A percentile compares a stretch with the other conserved stretches of the same genome.
These are phyloP conservation scores for Protula sp. DNA, from an alignment of 2,888 invertebrate species.

Conservation along the genomic window DNA sequence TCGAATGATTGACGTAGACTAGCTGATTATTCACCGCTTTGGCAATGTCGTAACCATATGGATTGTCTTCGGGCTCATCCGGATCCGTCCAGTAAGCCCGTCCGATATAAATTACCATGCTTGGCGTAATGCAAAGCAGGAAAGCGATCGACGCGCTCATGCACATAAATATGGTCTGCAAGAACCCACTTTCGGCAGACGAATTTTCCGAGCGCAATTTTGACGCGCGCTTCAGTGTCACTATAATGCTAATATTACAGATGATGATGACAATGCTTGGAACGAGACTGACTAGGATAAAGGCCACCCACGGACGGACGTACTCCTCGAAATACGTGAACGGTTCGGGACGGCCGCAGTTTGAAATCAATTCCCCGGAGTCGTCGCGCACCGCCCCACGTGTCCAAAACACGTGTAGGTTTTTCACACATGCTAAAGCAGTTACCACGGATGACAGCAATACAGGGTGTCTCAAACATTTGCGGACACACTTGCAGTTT, in stretches of 20 bases:
- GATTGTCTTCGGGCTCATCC: constrained; percentile 6
- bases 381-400: constrained; percentile 22
- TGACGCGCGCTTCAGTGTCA: constrained; percentile 9
- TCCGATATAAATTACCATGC: constrained; percentile 25
- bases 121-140: constrained; percentile 23
- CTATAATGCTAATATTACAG: constrained; percentile 24
- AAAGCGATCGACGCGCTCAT: constrained; percentile 24
- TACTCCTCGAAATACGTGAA: constrained; percentile 21
- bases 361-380: constrained; percentile 8
- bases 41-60: constrained; percentile 17
- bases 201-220: neutral
- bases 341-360: constrained; percentile 17
- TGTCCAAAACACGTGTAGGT: constrained; percentile 43
- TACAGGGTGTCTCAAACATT: neutral
- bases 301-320: constrained; percentile 27
- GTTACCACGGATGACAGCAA: neutral
- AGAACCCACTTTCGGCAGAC: constrained; percentile 8
- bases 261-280: constrained; percentile 20
- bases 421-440: constrained; percentile 25
- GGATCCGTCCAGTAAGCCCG: constrained; percentile 21
- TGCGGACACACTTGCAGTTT: constrained; percentile 21
- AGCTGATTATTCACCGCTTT: constrained; percentile 25
- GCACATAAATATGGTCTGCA: constrained; percentile 27
- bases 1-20: constrained; percentile 23
- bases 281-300: constrained; percentile 15